Base-by-base conservation (phyloP, 2,113 vertebrate genomes). In the Scortum barcoo region DNA sequence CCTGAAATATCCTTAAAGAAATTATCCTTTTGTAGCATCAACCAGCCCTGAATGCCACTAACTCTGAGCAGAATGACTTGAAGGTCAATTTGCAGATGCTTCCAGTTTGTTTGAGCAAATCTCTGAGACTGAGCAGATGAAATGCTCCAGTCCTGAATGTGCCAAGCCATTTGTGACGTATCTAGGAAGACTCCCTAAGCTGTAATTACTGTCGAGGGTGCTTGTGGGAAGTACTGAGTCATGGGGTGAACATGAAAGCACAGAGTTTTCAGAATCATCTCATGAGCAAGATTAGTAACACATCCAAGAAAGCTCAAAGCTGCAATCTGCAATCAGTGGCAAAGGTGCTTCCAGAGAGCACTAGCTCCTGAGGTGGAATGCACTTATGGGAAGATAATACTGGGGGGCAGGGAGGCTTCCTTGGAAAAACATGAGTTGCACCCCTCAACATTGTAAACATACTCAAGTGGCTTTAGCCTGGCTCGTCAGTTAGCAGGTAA, bases 161-260 rank as follows among this genome's bases (percentile, higher is more conserved):
- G 48, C 44, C 38, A 51, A 61, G 72, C 10, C 2, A 4, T 73
- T 17, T 56, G 30, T 30, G 56, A 74, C 56, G 7, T 5, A 62
- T 44, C 68, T 16, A 63, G 20, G 22, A 53, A 65, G 40, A 61
- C 51, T 73, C 40, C 19, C 28, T 65, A n/a, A 75, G 72, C 58
- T 63, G 22, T 63, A 75, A 75, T 76, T 74, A 79, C 66, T 16
- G 5, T 20, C 2, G 8, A 61, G 61, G 30, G 53, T 76, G 62
- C 73, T 67, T 67, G 26, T 42, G 48, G 33, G 60, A 86, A 54
- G 63, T 44, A 78, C 1, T 33, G 72, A 80, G 30, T 86, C 17
- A 62, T 33, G 14, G 57, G 44, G 53, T 58, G 46, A 81, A 78
- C 38, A 76, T 70, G 54, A 87, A 78, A 83, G 75, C 12, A 40